Percentiles rank a stretch among this genome's conserved stretches.
These are phyloP conservation scores for Apamea sordens DNA, from an alignment of 2,888 invertebrate genomes.

Conservation along the genomic window DNA sequence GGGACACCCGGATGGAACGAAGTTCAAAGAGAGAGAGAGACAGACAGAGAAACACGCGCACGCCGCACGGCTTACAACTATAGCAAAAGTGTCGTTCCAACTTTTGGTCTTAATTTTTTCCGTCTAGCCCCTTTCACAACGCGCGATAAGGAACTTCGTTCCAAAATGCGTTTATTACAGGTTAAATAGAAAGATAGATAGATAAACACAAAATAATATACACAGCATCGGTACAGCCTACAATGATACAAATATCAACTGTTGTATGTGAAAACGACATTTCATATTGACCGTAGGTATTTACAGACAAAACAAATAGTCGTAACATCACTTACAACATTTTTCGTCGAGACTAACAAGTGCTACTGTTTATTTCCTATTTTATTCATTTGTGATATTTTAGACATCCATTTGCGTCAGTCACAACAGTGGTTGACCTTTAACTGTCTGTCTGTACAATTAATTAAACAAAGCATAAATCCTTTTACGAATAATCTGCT, in stretches of 20 bases:
- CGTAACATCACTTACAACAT: constrained; percentile 12
- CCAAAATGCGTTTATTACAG: background rate
- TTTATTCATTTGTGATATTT: constrained; percentile 14
- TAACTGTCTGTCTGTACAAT: constrained; percentile 10
- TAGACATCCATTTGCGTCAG: background rate
- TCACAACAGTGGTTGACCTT: constrained; percentile 30
- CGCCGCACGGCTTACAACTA: too few species aligned
- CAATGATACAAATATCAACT: background rate
- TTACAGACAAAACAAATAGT: background rate
- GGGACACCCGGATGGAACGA: too few species aligned
- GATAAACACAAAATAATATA: background rate
- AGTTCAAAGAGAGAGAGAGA: too few species aligned
- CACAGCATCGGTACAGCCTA: background rate
- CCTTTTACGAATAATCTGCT: background rate
- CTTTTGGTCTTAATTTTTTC: too few species aligned
- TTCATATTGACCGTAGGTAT: background rate
- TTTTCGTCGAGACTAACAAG: background rate
- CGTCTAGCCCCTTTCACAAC: too few species aligned
- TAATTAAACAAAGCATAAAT: constrained; percentile 30
- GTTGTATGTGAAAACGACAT: background rate
- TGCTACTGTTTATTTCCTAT: background rate
- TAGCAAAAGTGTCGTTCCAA: too few species aligned
- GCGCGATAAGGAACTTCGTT: too few species aligned
- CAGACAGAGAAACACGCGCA: too few species aligned
- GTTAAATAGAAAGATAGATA: background rate